These are phyloP conservation scores for Oryzias melastigma DNA, from an alignment of 2,113 vertebrate genomes.

Conservation along the genomic window DNA sequence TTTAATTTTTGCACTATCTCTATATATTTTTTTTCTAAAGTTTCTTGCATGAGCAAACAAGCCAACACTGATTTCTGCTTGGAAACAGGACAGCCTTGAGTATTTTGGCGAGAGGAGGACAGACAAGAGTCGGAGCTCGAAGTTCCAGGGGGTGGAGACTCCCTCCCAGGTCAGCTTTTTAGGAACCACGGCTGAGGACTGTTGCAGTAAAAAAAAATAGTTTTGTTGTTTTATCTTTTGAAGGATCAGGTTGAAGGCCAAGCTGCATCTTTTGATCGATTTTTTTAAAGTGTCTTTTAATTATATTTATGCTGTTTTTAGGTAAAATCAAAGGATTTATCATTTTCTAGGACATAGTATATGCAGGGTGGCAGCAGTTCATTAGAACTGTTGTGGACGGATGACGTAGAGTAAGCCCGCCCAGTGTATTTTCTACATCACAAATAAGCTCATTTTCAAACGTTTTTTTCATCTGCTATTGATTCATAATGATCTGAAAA, in stretches of 20 bases:
- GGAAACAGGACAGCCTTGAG: conserved; percentile 82
- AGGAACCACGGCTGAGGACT: not conserved
- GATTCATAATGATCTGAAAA: too few species aligned
- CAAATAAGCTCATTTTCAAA: too few species aligned
- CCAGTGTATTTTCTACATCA: too few species aligned
- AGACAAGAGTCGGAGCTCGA: conserved; percentile 85
- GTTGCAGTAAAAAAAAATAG: not conserved
- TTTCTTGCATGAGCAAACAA: not conserved
- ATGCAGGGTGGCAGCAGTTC: too few species aligned
- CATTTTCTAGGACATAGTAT: too few species aligned
- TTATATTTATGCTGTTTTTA: too few species aligned
- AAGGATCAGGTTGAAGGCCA: not conserved
- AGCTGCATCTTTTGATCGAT: too few species aligned
- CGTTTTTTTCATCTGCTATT: too few species aligned
- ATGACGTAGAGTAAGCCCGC: too few species aligned
- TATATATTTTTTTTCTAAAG: not conserved
- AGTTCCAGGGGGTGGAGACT: conserved; percentile 96
- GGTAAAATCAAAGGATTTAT: too few species aligned
- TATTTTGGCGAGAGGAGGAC: conserved; percentile 94
- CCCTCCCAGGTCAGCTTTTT: conserved; percentile 86
- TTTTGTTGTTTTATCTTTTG: not conserved
- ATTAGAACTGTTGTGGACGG: too few species aligned
- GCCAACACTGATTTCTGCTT: not conserved
- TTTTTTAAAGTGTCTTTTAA: too few species aligned
- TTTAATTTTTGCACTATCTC: not conserved